A percentile compares a stretch with the other conserved stretches of the same genome.
Evolutionary conservation across 2,113 vertebrate genomes (phyloP).

Genomic region (Lagenorhynchus albirostris): DNA sequence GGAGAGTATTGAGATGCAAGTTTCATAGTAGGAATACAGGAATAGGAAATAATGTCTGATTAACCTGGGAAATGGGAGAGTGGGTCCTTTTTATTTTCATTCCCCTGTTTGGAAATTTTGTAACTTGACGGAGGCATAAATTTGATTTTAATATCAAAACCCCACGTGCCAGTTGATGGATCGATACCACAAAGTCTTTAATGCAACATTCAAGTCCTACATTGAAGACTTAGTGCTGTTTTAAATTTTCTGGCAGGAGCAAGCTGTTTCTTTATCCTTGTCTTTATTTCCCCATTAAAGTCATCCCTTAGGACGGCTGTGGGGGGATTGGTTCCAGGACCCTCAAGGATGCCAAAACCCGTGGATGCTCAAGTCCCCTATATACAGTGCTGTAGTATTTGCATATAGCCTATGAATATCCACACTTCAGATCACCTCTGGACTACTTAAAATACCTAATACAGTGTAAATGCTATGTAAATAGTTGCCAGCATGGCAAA

Average conservation of each 20-base stretch:
- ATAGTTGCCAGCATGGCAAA: neutral
- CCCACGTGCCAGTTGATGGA: neutral
- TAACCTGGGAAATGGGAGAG: neutral
- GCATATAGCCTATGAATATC: neutral
- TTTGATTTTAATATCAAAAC: neutral
- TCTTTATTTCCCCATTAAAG: neutral
- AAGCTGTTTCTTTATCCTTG: neutral
- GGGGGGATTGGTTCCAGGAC: neutral
- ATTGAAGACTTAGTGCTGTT: neutral
- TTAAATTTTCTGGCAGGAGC: neutral
- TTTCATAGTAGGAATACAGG: neutral
- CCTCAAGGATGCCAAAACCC: neutral
- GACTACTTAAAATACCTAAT: neutral
- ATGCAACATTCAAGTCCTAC: neutral
- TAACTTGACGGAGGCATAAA: neutral
- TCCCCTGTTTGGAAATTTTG: neutral
- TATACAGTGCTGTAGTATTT: neutral
- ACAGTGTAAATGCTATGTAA: neutral
- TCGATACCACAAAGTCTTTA: neutral
- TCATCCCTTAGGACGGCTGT: neutral
- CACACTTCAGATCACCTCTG: neutral
- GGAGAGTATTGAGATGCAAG: neutral
- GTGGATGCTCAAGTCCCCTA: neutral
- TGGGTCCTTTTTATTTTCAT: neutral
- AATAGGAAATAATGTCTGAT: neutral